Evolutionary conservation across 1,140 invertebrate genomes (phyloP), one percentile per base, ranked within the genome.

Genomic region (Physella acuta): DNA sequence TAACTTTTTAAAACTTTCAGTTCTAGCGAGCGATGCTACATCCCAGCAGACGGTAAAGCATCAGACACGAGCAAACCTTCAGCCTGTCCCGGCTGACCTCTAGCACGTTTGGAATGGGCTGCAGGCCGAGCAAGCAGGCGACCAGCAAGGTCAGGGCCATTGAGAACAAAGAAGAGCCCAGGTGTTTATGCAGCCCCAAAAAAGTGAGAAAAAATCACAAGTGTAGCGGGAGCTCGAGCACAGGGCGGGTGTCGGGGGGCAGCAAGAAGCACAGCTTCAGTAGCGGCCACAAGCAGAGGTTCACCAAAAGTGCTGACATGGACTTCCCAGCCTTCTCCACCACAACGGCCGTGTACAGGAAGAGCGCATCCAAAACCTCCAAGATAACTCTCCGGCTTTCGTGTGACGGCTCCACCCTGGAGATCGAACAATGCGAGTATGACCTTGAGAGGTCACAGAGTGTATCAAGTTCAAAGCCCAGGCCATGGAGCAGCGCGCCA

Each of bases 301-400:
- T 33, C 1, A 11, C 31, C 17, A 67, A 39, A 37, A 56, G 64
- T 30, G 33, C 51, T 20, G 36, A 59, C 37, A 52, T 37, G 8
- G 66, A 72, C n/a, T 72, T 72, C 34, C 60, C 59, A 8, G 71
- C 67, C 17, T 72, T 72, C 36, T 72, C 65, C 20, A 72, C 71
- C 26, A 72, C 71, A 16, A 72, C 44, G 4, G 71, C 71, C 4
- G 61, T 62, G 14, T 72, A 72, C 49, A 61, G 60, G 4, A 53
- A 24, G 4, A 49, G 44, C 8, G 59, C 64, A 8, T 68, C 66
- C 8, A 64, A 69, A 33, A 65, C 71, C 0, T 72, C 71, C 24
- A 68, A 63, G 31, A 72, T 72, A n/a, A 72, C 71, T 3, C 58
- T 72, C 28, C 60, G 71, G 1, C 61, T 72, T 3, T 72, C 71